Conservation (phyloP, 2,797 vertebrate genomes). For the Pristis pectinata region DNA sequence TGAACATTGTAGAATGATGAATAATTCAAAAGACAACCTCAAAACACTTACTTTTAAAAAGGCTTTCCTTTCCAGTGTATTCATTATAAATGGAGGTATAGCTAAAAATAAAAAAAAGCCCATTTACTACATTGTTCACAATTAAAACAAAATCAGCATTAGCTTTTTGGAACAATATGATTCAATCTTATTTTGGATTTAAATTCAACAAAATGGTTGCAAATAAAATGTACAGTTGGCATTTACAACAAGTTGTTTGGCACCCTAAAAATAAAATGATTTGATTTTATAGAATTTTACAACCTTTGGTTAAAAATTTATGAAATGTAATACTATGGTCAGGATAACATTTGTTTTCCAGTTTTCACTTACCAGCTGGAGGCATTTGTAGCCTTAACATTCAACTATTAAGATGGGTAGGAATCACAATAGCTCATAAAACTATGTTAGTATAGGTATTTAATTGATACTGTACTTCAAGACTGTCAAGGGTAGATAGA, state of each 20-base stretch:
- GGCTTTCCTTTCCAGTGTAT: constrained; percentile 90
- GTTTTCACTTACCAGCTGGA: not conserved
- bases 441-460: not conserved
- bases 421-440: not conserved
- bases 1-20: not conserved
- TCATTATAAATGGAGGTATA: constrained; percentile 96
- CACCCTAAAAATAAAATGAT: not conserved
- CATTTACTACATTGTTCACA: constrained; percentile 37
- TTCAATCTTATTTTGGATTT: not conserved
- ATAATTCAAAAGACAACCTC: not conserved
- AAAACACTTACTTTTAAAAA: constrained; percentile 77
- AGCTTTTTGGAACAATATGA: not conserved
- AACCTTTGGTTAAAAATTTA: not conserved
- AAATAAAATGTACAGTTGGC: not conserved
- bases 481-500: not conserved
- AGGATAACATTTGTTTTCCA: not conserved
- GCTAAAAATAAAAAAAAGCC: constrained; percentile 53
- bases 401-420: not conserved
- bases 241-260: not conserved
- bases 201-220: not conserved
- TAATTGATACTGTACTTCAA: not conserved
- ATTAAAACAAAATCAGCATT: not conserved
- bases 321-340: not conserved
- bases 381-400: not conserved
- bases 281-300: not conserved